Percentiles rank a stretch among this genome's conserved stretches.
phyloP scores from a whole-genome alignment of 2,797 vertebrate genomes.

The Oryzias sinensis region DNA sequence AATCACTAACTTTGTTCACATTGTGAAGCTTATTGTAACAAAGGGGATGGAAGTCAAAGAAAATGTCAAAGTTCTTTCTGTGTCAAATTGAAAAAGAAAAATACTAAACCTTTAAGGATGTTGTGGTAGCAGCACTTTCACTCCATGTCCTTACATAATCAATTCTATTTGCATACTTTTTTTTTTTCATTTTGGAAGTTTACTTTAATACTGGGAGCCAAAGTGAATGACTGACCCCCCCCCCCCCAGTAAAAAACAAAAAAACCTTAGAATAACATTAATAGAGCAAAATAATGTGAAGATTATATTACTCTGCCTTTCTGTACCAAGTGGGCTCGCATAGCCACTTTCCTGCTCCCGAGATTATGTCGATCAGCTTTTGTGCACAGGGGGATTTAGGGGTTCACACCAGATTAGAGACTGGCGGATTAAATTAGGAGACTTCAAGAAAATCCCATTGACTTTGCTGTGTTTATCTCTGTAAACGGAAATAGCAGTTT shows the following conservation, averaged over 20 bases:
- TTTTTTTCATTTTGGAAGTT: background rate
- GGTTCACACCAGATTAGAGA: conserved; percentile 75
- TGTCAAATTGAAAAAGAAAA: conserved; percentile 43
- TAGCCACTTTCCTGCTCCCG: conserved; percentile 45
- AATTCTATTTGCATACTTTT: conserved; percentile 15
- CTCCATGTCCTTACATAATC: conserved; percentile 9
- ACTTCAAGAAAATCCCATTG: conserved; percentile 72
- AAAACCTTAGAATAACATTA: no score
- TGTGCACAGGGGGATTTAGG: conserved; percentile 72
- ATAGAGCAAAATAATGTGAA: no score
- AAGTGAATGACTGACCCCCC: conserved; percentile 31
- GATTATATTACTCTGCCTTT: background rate
- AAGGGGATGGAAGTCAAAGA: conserved; percentile 65
- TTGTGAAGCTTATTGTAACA: conserved; percentile 87
- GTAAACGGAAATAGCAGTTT: conserved; percentile 59
- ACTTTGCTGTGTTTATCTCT: conserved; percentile 57
- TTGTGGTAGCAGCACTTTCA: background rate
- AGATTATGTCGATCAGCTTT: conserved; percentile 72
- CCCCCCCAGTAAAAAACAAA: no score
- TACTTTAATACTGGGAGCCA: no score
- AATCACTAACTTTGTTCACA: conserved; percentile 91
- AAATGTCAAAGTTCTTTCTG: conserved; percentile 70
- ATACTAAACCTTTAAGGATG: conserved; percentile 12
- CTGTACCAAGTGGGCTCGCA: conserved; percentile 40
- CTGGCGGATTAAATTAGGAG: conserved; percentile 76